These are phyloP conservation scores for Murina feae DNA, from an alignment of 2,113 vertebrate species.

Conservation along the genomic window DNA sequence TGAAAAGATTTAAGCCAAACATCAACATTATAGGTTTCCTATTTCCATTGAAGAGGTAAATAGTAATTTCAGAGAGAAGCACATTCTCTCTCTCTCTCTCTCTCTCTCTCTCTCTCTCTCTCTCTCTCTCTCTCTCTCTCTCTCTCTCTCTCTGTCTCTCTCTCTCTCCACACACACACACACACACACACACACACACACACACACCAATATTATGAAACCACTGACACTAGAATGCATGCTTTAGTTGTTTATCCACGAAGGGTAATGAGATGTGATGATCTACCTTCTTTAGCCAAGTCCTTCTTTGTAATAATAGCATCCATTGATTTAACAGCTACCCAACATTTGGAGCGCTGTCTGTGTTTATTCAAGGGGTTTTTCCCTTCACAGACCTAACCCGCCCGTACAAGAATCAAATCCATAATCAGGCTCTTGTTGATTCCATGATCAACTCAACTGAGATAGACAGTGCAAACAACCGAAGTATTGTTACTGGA, in stretches of 20 bases:
- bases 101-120: not conserved
- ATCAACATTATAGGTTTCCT: not conserved
- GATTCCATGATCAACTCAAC: not conserved
- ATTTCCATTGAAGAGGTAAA: not conserved
- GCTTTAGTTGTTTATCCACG: constrained; percentile 30
- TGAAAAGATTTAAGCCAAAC: not conserved
- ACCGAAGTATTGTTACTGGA: constrained; percentile 25
- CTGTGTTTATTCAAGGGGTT: constrained; percentile 37
- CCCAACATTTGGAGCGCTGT: constrained; percentile 12
- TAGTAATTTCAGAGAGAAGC: not conserved
- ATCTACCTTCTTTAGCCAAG: constrained; percentile 29
- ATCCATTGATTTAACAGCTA: constrained; percentile 47
- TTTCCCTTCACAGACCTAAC: constrained; percentile 47
- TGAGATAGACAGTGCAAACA: constrained; percentile 25
- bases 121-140: too few species aligned
- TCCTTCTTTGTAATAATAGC: constrained; percentile 14
- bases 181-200: not conserved
- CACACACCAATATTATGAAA: not conserved
- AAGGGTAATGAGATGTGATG: constrained; percentile 31
- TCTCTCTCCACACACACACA: not conserved
- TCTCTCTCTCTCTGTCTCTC: not conserved
- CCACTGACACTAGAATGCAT: not conserved
- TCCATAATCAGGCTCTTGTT: constrained; percentile 4
- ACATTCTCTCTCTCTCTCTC: too few species aligned
- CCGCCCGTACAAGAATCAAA: constrained; percentile 40